Conservation (phyloP, 2,888 invertebrate species). For the Rhamphomyia laevipes region DNA sequence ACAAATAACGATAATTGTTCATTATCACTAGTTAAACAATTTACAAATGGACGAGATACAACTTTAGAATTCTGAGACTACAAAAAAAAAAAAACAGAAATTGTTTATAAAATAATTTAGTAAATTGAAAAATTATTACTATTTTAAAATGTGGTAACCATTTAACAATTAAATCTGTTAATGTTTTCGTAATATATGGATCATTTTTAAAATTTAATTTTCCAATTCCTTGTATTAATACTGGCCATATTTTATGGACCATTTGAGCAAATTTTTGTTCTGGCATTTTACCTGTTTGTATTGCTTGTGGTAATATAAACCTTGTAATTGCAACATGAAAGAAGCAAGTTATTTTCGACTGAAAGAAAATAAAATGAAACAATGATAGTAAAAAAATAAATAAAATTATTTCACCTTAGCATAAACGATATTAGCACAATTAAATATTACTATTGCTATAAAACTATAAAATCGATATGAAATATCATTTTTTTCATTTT, state of each 20-base stretch:
- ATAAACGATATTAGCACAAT: constrained; percentile 32
- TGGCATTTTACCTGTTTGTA: constrained; percentile 39
- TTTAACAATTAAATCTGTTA: constrained; percentile 40
- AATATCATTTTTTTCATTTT: constrained; percentile 26
- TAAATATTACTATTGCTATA: constrained; percentile 33
- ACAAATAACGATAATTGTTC: constrained; percentile 25
- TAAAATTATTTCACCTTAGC: constrained; percentile 23
- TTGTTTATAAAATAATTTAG: not conserved
- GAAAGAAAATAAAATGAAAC: not conserved
- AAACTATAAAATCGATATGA: constrained; percentile 32
- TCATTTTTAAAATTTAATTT: constrained; percentile 39
- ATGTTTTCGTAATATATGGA: constrained; percentile 38
- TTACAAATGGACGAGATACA: constrained; percentile 30
- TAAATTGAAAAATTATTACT: constrained; percentile 9
- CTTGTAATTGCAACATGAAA: constrained; percentile 41
- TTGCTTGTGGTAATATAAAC: constrained; percentile 40
- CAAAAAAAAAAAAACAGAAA: constrained; percentile 4
- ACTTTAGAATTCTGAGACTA: constrained; percentile 25
- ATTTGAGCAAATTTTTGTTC: constrained; percentile 37
- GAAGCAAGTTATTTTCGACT: constrained; percentile 34
- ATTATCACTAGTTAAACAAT: constrained; percentile 26
- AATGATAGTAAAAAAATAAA: not conserved
- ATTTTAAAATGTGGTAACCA: constrained; percentile 36
- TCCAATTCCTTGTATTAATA: constrained; percentile 42
- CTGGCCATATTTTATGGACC: constrained; percentile 41